Base-by-base conservation (phyloP, 2,113 vertebrate genomes). In the Triplophysa siluroides region DNA sequence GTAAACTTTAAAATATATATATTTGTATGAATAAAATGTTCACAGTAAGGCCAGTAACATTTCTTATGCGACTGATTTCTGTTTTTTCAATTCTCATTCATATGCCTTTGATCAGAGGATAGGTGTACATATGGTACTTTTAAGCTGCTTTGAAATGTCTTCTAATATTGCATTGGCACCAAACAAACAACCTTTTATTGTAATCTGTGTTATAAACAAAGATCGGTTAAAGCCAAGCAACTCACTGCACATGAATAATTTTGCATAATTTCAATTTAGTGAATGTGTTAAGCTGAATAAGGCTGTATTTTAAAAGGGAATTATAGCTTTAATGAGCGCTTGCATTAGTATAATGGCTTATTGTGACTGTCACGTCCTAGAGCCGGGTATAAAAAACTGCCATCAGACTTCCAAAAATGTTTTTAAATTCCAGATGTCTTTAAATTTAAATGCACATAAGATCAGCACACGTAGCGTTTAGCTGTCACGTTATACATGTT, bases 311-410 rank as follows among this genome's bases (percentile, higher is more conserved):
- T 23, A 29, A 45, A 29, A 19, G 16, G 0, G 50, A 70, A 70
- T 67, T 1, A 21, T 43, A 52, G 50, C 19, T 67, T 67, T n/a
- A 45, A 67, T 70, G 23, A 52, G 16, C 21, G n/a, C n/a, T 45
- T 67, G 45, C 3, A 52, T 45, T 67, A 45, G 65, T 68, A 23
- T 68, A 68, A 68, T 47, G 41, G 45, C 12, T 18, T 67, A 14
- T 29, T 50, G 13, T 50, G 41, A 50, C 8, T 41, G 67, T 69
- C 67, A 50, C 67, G 6, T 69, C 4, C 3, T 68, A 47, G 13
- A 41, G 45, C 10, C 11, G 43, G 43, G 43, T 33, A 33, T 0
- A 45, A 45, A 45, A 45, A 45, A 11, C 43, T 12, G 33, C 6
- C 33, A 38, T 7, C 33, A 3, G 33, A 38, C 33, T 14, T 4